Evolutionary conservation across 2,113 vertebrate species (phyloP).

Genomic region (Strix aluco): DNA sequence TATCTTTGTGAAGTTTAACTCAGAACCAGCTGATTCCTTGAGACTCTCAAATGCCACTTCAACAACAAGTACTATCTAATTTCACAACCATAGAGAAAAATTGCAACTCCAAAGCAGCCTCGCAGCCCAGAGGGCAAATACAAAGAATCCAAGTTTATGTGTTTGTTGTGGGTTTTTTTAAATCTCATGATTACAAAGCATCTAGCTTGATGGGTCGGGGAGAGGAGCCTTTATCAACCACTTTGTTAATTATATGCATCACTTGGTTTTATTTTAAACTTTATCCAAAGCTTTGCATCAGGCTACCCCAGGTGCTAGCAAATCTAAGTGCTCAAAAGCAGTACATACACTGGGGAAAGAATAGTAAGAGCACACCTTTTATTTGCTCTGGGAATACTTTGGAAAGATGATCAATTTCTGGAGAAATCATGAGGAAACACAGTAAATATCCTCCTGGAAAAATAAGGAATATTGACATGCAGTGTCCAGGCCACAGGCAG

Average conservation of each 20-base stretch:
- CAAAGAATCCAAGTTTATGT: not conserved
- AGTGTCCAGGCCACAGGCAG: not conserved
- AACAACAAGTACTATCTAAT: not conserved
- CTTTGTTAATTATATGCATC: not conserved
- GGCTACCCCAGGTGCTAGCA: not conserved
- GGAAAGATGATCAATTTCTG: not conserved
- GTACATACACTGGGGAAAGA: not conserved
- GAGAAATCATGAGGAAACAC: not conserved
- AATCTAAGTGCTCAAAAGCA: not conserved
- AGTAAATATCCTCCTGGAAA: not conserved
- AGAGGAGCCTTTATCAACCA: not conserved
- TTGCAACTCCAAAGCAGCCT: not conserved
- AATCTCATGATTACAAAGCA: not conserved
- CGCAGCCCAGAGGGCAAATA: not conserved
- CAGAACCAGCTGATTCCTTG: constrained; percentile 17
- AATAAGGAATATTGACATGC: not conserved
- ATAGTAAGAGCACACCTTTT: not conserved
- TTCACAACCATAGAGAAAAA: not conserved
- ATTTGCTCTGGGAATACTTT: not conserved
- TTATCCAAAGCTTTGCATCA: not conserved
- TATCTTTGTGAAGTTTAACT: constrained; percentile 14
- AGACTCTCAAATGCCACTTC: not conserved
- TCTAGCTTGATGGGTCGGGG: no score
- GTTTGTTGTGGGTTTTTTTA: not conserved
- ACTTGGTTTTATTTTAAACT: not conserved